phyloP scores from a whole-genome alignment of 2,113 vertebrate species.

The Pyrgilauda ruficollis region DNA sequence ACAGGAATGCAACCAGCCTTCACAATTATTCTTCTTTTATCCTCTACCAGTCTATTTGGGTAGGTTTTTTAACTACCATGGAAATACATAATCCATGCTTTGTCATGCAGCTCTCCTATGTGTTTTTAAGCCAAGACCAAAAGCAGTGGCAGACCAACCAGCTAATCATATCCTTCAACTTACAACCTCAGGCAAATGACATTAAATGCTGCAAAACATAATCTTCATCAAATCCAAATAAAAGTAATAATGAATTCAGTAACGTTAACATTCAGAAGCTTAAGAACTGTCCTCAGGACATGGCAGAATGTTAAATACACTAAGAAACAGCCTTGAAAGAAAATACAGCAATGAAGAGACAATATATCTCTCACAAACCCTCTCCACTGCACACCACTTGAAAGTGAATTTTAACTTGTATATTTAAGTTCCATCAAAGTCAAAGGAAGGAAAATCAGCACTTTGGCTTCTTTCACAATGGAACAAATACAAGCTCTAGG shows the following conservation, averaged over 20 bases:
- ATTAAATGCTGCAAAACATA: background rate
- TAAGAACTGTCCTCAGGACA: background rate
- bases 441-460: background rate
- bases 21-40: background rate
- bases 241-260: background rate
- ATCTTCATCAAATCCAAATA: background rate
- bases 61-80: background rate
- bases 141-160: background rate
- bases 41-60: background rate
- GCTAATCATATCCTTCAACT: background rate
- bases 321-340: background rate
- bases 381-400: background rate
- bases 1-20: background rate
- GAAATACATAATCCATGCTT: background rate
- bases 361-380: background rate
- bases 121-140: background rate
- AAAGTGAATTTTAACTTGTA: background rate
- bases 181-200: background rate
- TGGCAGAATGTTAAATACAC: background rate
- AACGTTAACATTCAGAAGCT: background rate
- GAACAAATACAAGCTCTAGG: background rate
- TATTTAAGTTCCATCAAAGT: background rate
- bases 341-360: background rate
- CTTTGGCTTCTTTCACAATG: background rate
- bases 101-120: background rate